Conservation (phyloP, 2,888 invertebrate genomes). For the Cenopis cana region DNA sequence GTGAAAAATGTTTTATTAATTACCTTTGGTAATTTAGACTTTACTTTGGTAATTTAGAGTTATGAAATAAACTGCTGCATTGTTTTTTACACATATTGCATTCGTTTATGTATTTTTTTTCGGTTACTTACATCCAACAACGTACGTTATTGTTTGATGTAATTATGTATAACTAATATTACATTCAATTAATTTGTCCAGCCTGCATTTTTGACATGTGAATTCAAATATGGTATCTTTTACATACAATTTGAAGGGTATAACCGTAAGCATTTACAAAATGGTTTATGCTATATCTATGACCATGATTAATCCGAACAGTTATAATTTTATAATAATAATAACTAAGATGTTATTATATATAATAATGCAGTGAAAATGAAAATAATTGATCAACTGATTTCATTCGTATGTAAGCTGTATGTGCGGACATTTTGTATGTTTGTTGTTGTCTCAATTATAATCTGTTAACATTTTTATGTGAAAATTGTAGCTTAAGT, state of each 20-base stretch:
- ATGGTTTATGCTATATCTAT: neutral
- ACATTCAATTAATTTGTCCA: slow-evolving; percentile 3
- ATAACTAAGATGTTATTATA: neutral
- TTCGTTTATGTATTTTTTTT: too few relatives aligned
- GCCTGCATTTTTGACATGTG: slow-evolving; percentile 2
- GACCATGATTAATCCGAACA: neutral
- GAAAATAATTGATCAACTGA: neutral
- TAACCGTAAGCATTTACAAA: too few relatives aligned
- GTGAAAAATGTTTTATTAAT: too few relatives aligned
- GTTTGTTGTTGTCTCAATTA: slow-evolving; percentile 24
- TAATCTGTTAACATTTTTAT: slow-evolving; percentile 34
- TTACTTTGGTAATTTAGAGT: too few relatives aligned
- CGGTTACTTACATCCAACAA: slow-evolving; percentile 2
- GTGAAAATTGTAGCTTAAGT: slow-evolving; percentile 41
- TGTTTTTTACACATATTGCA: slow-evolving; percentile 11
- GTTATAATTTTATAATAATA: slow-evolving; percentile 1
- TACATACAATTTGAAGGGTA: neutral
- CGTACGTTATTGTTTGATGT: slow-evolving; percentile 27
- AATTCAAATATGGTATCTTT: neutral
- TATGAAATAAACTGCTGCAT: slow-evolving; percentile 5
- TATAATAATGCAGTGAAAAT: neutral
- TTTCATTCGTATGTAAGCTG: neutral
- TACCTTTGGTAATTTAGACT: neutral
- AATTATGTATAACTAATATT: neutral
- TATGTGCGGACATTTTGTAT: slow-evolving; percentile 20